Evolutionary conservation across 2,113 vertebrate genomes (phyloP), one percentile per base, ranked within the genome.

Genomic region (Thunnus thynnus): DNA sequence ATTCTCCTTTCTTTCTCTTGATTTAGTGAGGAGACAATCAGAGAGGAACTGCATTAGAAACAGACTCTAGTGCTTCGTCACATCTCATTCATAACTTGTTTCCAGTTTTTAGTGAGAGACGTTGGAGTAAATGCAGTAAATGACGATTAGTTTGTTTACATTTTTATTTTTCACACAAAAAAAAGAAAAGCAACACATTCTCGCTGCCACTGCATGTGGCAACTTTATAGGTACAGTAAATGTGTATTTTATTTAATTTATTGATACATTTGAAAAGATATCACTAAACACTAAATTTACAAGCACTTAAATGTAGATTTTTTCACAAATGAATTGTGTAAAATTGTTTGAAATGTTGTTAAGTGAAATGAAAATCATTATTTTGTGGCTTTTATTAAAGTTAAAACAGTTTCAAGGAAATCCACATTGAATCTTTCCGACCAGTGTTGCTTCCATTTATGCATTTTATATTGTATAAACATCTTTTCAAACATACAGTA

Each of bases 321-420:
- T 55, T 44, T 41, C 5, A 30, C 12, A 48, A 13, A 0, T n/a
- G 5, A 80, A 46, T 47, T 58, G 17, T 78, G 50, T 58, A 27
- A 79, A 78, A 52, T 57, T 74, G 67, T 77, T 67, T 73, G 13
- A 75, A 65, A 82, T 55, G 22, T 8, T 73, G 36, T 78, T 46
- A 5, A 61, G 51, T 27, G 0, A 83, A 71, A 62, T 82, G 46
- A 76, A 79, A 86, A 68, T 36, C 11, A 67, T 10, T 10, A 77
- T 68, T 81, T 58, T 58, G 63, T 60, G 27, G n/a, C 11, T 72
- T 87, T 79, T 69, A 82, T 70, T 87, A 5, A 67, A 75, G 30
- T 66, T 71, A 46, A 85, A 76, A 66, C 5, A 0, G 3, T 47
- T 30, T 62, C 18, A 27, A 67, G 12, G 25, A 20, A 58, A 16